phyloP scores from a whole-genome alignment of 2,888 invertebrate genomes.

The Andrena flavipes region DNA sequence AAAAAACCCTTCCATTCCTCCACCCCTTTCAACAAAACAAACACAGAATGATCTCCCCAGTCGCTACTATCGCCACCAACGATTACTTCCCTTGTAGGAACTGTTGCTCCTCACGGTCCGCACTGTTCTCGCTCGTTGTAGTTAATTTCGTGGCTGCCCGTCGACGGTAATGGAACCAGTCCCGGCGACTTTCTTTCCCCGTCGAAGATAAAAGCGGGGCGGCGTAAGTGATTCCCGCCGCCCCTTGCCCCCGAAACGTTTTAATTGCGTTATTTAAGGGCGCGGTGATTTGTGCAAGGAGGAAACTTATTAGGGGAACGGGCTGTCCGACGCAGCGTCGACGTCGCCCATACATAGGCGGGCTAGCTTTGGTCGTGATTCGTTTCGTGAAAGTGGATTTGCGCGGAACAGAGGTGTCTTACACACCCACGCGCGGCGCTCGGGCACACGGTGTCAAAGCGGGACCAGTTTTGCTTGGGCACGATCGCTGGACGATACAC shows the following conservation, averaged over 20 bases:
- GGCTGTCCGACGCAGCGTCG: conserved; percentile 67
- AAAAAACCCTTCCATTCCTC: no score
- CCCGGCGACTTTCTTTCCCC: conserved; percentile 31
- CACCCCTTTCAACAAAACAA: conserved; percentile 11
- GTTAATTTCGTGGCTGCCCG: conserved; percentile 51
- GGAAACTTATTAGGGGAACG: conserved; percentile 59
- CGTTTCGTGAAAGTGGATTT: conserved; percentile 70
- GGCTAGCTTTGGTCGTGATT: conserved; percentile 37
- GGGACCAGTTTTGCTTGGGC: conserved; percentile 48
- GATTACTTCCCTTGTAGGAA: conserved; percentile 22
- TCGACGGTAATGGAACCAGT: conserved; percentile 53
- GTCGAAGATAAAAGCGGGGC: conserved; percentile 41
- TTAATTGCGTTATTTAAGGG: conserved; percentile 75
- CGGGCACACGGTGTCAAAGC: conserved; percentile 49
- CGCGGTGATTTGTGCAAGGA: conserved; percentile 60
- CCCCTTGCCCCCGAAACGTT: conserved; percentile 32
- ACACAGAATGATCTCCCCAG: conserved; percentile 16
- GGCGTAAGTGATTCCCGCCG: conserved; percentile 25
- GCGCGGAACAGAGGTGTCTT: conserved; percentile 27
- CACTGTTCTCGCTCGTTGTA: conserved; percentile 47
- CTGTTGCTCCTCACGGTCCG: background rate
- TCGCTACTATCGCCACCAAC: conserved; percentile 43
- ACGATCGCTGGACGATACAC: conserved; percentile 32
- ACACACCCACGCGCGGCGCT: conserved; percentile 43
- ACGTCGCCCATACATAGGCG: background rate